Base-by-base conservation (phyloP, 2,113 vertebrate species). In the Platysteira castanea region DNA sequence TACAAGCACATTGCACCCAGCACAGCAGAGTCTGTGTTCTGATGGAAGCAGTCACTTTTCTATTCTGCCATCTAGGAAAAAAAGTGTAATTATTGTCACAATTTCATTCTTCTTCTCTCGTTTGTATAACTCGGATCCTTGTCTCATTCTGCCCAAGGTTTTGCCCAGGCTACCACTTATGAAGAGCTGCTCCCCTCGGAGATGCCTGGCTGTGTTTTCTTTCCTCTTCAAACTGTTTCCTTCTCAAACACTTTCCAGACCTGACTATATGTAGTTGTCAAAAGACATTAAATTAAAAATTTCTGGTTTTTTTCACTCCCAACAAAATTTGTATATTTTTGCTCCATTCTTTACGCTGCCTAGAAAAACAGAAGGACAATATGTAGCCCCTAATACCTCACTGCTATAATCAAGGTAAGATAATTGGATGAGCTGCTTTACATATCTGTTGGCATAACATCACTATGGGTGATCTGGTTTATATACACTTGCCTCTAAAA, bases 401-500 rank as follows among this genome's bases (percentile, higher is more conserved):
- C 14, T 71, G 37, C 9, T 68, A 69, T 50, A 87, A 92, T 41
- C 52, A 63, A 42, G 92, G 46, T 20, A 87, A 49, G 68, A 87
- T 87, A 94, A 94, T 56, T 50, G 69, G 31, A 84, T 65, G 61
- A 87, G n/a, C 23, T 69, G 42, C 78, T 95, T 94, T 53, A 57
- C 37, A 9, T 91, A 83, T 85, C 67, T 91, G 46, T 49, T 91
- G 61, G 77, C 57, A 50, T 64, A 89, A 85, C 9, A 87, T 75
- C 67, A 95, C 13, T 41, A 69, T 53, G 33, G 53, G 87, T 69
- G 50, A 14, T 69, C 87, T 93, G 78, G 41, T 87, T 91, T 60
- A 87, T 87, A 95, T 57, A 92, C 23, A 61, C n/a, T 13, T 85
- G n/a, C 61, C 68, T 83, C 49, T 61, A 76, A 95, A 95, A 94